phyloP scores from a whole-genome alignment of 2,888 invertebrate genomes.

The Drosophila prolongata region DNA sequence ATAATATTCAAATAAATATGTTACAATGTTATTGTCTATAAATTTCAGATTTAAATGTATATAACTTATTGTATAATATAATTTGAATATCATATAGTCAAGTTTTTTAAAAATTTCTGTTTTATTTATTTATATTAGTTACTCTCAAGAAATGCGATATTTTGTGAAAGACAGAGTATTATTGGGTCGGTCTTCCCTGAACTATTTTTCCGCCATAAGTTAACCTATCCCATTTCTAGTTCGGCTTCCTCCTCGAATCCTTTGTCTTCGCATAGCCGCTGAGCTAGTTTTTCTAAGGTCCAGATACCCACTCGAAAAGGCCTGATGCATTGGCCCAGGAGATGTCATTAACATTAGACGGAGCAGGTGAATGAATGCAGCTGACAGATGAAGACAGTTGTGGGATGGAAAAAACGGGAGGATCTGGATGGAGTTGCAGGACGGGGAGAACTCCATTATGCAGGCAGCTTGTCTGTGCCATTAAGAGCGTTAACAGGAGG shows the following conservation, averaged over 20 bases:
- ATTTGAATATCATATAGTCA: no score
- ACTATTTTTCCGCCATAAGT: not conserved
- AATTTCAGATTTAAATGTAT: no score
- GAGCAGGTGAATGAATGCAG: constrained; percentile 77
- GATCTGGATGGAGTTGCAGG: not conserved
- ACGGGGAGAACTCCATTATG: constrained; percentile 46
- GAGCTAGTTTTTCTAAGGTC: constrained; percentile 62
- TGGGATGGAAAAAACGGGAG: constrained; percentile 17
- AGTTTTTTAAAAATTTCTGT: no score
- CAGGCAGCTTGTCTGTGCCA: constrained; percentile 70
- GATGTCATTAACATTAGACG: constrained; percentile 72
- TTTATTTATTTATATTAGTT: no score
- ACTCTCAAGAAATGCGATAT: no score
- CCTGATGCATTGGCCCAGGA: constrained; percentile 69
- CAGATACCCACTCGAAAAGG: constrained; percentile 53
- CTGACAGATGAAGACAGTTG: constrained; percentile 47
- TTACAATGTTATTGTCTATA: no score
- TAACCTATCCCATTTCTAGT: constrained; percentile 8
- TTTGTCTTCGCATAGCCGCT: constrained; percentile 51
- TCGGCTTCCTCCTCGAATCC: constrained; percentile 29
- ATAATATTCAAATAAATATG: no score
- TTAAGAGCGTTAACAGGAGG: constrained; percentile 66
- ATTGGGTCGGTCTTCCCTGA: not conserved
- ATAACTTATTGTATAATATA: no score
- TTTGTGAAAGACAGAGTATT: not conserved